Evolutionary conservation across 2,797 vertebrate species (phyloP).

Genomic region (Falco novaeseelandiae): DNA sequence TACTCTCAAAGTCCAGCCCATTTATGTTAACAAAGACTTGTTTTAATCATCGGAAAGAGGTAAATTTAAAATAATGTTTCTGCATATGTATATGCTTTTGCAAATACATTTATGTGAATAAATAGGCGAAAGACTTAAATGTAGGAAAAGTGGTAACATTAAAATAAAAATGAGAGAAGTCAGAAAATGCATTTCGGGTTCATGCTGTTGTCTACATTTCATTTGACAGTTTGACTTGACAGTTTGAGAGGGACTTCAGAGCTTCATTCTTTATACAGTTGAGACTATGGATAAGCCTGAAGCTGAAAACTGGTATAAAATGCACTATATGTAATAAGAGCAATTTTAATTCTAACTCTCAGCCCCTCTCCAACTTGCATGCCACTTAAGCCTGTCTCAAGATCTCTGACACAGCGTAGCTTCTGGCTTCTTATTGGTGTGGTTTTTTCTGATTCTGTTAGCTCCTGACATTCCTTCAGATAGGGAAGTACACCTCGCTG

Average conservation of each 20-base stretch:
- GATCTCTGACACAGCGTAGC: conserved; percentile 41
- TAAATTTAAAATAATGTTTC: not conserved
- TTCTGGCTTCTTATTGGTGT: conserved; percentile 48
- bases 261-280: conserved; percentile 77
- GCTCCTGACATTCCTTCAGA: conserved; percentile 46
- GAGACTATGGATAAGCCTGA: conserved; percentile 83
- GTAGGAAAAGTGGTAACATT: not conserved
- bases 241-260: conserved; percentile 81
- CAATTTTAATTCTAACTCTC: conserved; percentile 70
- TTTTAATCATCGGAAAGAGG: not conserved
- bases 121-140: not conserved
- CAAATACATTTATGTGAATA: not conserved
- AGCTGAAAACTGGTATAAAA: conserved; percentile 81
- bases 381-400: conserved; percentile 69
- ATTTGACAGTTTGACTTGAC: conserved; percentile 93
- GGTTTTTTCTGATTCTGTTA: conserved; percentile 36
- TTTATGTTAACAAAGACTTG: not conserved
- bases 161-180: not conserved
- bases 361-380: conserved; percentile 72
- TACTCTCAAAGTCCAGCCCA: not conserved
- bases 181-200: conserved; percentile 46
- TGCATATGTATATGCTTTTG: not conserved
- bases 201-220: conserved; percentile 82
- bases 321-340: conserved; percentile 50
- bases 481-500: not conserved